Base-by-base conservation (phyloP, 2,888 invertebrate species). In the Byasa hedistus region DNA sequence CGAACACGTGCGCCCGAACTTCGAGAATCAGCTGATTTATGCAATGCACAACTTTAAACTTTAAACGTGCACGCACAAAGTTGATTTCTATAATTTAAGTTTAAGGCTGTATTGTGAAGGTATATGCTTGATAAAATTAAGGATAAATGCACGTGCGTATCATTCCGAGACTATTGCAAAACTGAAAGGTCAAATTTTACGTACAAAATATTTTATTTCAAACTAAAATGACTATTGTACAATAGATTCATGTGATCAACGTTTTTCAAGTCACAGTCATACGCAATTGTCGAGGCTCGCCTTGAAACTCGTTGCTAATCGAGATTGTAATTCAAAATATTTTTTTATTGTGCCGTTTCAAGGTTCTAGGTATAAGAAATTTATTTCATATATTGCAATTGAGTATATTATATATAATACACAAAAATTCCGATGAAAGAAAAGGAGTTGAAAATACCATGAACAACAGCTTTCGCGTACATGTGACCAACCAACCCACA, bases 21-120 rank as follows among this genome's bases (percentile, higher is more conserved):
- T 79, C 86, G 84, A 79, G 85, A 84, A 86, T 86, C 88, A 87
- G 87, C 87, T 86, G 86, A 85, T 84, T 76, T 57, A 36, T n/a
- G 17, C 27, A n/a, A 3, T 17, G 27, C 17, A 19, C 17, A 3
- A 66, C 36, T 66, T 65, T 59, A n/a, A 63, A 56, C 59, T 56
- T 23, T 66, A 63, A 5, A 19, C 0, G 7, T 19, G 21, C 4
- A 5, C 1, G 12, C 1, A 23, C 62, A 66, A 44, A 55, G 3
- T 32, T 55, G 23, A 32, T 24, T 63, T 1, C 8, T 5, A 10
- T n/a, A 23, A 8, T 54, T 22, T 19, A 59, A 55, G 51, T 15
- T 24, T 59, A 61, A 39, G 22, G 7, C 57, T 58, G 24, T 58
- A 63, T 59, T 59, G 59, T 54, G 27, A 57, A 61, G 57, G 23